A percentile compares a stretch with the other conserved stretches of the same genome.
phyloP scores from a whole-genome alignment of 2,797 vertebrate genomes.

The Thalassophryne amazonica region DNA sequence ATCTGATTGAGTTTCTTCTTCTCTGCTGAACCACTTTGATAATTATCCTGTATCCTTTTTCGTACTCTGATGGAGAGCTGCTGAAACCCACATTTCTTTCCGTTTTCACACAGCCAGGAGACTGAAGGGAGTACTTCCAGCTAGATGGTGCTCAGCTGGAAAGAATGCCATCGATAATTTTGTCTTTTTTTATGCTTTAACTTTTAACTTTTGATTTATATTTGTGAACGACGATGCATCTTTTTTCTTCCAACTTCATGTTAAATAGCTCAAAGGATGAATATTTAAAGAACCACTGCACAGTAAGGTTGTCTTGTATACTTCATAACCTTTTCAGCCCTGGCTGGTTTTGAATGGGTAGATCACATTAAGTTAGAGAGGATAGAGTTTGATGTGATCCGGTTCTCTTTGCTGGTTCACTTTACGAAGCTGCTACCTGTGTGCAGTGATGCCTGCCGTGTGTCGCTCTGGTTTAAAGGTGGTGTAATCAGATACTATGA shows the following conservation, averaged over 20 bases:
- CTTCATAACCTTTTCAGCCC: conserved; percentile 15
- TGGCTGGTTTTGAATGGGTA: background rate
- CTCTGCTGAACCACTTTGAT: background rate
- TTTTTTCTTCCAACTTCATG: background rate
- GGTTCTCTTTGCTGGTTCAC: conserved; percentile 1
- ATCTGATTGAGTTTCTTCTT: conserved; percentile 7
- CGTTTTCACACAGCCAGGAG: background rate
- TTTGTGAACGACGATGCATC: background rate
- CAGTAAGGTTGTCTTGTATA: conserved; percentile 11
- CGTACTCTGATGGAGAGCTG: background rate
- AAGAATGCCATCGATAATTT: conserved; percentile 8
- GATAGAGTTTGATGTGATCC: conserved; percentile 1
- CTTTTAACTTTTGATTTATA: no score
- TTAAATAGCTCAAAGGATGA: background rate
- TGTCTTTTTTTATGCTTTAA: no score
- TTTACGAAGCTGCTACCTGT: conserved; percentile 7
- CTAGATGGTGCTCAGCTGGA: background rate
- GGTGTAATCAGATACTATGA: conserved; percentile 12
- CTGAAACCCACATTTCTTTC: background rate
- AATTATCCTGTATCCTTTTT: background rate
- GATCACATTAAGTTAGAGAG: conserved; percentile 5
- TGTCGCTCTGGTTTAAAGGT: conserved; percentile 3
- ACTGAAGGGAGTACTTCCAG: conserved; percentile 9
- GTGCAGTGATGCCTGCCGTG: conserved; percentile 1
- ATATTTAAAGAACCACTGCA: background rate